These are phyloP conservation scores for Colinus virginianus DNA, from an alignment of 2,113 vertebrate genomes.

Conservation along the genomic window DNA sequence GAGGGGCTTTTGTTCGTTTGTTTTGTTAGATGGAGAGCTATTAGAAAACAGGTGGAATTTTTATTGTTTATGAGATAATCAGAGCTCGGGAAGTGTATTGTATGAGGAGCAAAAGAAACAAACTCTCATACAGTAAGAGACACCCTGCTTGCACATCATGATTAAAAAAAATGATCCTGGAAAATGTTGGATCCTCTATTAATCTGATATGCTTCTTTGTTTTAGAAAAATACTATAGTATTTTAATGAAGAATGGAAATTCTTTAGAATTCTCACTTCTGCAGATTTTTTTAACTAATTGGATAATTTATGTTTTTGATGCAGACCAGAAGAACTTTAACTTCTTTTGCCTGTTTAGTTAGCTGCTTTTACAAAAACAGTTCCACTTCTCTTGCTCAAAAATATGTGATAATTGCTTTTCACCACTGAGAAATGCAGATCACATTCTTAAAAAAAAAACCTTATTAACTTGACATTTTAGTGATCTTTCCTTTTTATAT, in stretches of 20 bases:
- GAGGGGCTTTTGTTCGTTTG: rapidly evolving
- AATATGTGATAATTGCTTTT: not conserved
- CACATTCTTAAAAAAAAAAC: not conserved
- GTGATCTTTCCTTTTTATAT: not conserved
- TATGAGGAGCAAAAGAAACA: not conserved
- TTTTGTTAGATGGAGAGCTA: not conserved
- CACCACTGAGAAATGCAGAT: not conserved
- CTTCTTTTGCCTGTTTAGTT: not conserved
- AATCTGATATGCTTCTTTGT: not conserved
- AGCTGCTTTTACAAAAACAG: not conserved
- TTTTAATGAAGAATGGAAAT: not conserved
- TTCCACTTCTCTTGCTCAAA: not conserved
- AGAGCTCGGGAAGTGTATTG: not conserved
- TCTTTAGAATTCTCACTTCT: not conserved
- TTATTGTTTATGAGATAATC: not conserved
- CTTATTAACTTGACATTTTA: not conserved
- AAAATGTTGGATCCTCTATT: not conserved
- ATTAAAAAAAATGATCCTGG: not conserved
- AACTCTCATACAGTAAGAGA: not conserved
- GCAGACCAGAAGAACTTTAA: not conserved
- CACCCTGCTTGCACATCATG: not conserved
- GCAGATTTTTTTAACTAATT: not conserved
- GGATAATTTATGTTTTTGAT: not conserved
- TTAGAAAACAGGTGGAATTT: not conserved
- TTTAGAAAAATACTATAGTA: not conserved